Conservation (phyloP, 35 echinoderm and acorn worm genomes). For the Chiridota heheva region DNA sequence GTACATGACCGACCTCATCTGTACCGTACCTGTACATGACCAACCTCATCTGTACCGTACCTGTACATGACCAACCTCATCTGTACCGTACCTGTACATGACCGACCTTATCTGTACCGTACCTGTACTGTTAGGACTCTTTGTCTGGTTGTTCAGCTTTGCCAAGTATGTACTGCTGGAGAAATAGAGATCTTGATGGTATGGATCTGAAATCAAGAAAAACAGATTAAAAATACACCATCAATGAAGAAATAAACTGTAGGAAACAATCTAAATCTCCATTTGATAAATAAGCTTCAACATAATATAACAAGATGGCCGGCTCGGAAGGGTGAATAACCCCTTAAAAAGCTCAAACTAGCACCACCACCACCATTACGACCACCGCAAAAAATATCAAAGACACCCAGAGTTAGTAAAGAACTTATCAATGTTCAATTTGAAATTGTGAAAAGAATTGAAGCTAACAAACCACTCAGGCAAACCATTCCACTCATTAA, state of each 20-base stretch:
- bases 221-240: neutral
- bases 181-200: slow-evolving; percentile 13
- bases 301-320: neutral
- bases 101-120: too few species aligned
- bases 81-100: too few species aligned
- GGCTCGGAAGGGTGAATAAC: neutral
- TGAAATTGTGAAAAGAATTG: too few species aligned
- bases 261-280: neutral
- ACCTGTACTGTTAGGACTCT: slow-evolving; percentile 2
- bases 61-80: too few species aligned
- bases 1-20: too few species aligned
- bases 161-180: slow-evolving; percentile 10
- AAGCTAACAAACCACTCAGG: too few species aligned
- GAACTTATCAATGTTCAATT: too few species aligned
- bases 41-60: too few species aligned
- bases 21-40: too few species aligned
- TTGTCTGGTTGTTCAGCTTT: slow-evolving; percentile 13
- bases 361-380: neutral
- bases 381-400: neutral
- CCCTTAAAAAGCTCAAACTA: neutral
- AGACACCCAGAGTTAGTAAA: neutral
- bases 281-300: neutral
- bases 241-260: neutral
- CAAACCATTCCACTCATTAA: too few species aligned
- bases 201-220: slow-evolving; percentile 11